Evolutionary conservation across 2,797 vertebrate genomes (phyloP).

Genomic region (Trichosurus vulpecula): DNA sequence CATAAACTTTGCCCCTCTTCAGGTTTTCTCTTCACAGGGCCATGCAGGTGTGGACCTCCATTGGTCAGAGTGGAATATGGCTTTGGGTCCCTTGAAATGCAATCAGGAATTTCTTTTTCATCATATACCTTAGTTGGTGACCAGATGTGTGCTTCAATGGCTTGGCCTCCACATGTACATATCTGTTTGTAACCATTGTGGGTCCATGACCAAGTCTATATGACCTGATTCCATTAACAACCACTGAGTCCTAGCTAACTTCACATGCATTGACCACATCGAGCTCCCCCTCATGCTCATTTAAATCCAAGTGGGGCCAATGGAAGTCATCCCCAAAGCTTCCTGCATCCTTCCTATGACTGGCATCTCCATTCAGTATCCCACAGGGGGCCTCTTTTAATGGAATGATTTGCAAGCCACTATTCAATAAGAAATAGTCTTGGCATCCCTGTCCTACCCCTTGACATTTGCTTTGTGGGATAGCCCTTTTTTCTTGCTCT

Average conservation of each 20-base stretch:
- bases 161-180: conserved; percentile 7
- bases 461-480: conserved; percentile 83
- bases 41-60: conserved; percentile 89
- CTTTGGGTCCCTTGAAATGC: background rate
- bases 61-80: conserved; percentile 87
- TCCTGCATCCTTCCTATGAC: conserved; percentile 78
- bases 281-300: conserved; percentile 80
- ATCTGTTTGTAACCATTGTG: conserved; percentile 1
- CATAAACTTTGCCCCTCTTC: conserved; percentile 88
- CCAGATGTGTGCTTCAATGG: background rate
- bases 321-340: conserved; percentile 87
- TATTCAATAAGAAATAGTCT: conserved; percentile 89
- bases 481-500: conserved; percentile 83
- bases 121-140: background rate
- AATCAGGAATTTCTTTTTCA: background rate
- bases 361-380: conserved; percentile 89
- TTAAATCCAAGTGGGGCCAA: conserved; percentile 77
- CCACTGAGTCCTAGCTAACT: conserved; percentile 80
- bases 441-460: conserved; percentile 83
- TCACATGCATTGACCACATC: conserved; percentile 83
- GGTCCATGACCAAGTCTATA: background rate
- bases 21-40: conserved; percentile 92
- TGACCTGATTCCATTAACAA: background rate
- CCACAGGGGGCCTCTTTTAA: conserved; percentile 83
- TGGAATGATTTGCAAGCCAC: background rate